These are phyloP conservation scores for Zaprionus tsacasi DNA, from an alignment of 1,140 invertebrate genomes.

Conservation along the genomic window DNA sequence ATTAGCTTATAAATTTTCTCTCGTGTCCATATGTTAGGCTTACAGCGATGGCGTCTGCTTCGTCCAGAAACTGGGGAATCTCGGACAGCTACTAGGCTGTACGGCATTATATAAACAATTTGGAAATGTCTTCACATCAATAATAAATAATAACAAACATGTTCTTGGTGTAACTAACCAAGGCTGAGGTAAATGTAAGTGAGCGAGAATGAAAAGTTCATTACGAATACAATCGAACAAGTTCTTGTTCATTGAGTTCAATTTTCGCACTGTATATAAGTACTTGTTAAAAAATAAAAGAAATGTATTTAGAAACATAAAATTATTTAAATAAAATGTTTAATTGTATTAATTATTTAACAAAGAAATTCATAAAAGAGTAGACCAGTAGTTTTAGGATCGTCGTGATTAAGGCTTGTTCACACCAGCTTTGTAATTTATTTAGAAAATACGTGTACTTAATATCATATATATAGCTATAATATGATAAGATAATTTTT, in stretches of 20 bases:
- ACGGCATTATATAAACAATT: constrained; percentile 34
- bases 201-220: neutral
- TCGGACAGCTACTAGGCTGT: neutral
- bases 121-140: neutral
- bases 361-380: no score
- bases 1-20: constrained; percentile 76
- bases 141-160: constrained; percentile 15
- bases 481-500: no score
- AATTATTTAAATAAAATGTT: no score
- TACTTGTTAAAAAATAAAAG: no score
- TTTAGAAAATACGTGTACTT: no score
- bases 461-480: no score
- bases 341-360: no score
- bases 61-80: constrained; percentile 19
- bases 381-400: no score
- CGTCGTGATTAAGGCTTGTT: no score
- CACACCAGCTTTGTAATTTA: no score
- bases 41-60: constrained; percentile 38
- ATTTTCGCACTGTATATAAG: neutral
- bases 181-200: neutral
- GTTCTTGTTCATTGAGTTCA: neutral
- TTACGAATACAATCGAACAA: no score
- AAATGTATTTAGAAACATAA: no score
- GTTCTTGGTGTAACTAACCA: constrained; percentile 1
- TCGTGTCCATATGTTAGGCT: constrained; percentile 67